phyloP scores from a whole-genome alignment of 2,797 vertebrate genomes.

The Chromobotia macracanthus region DNA sequence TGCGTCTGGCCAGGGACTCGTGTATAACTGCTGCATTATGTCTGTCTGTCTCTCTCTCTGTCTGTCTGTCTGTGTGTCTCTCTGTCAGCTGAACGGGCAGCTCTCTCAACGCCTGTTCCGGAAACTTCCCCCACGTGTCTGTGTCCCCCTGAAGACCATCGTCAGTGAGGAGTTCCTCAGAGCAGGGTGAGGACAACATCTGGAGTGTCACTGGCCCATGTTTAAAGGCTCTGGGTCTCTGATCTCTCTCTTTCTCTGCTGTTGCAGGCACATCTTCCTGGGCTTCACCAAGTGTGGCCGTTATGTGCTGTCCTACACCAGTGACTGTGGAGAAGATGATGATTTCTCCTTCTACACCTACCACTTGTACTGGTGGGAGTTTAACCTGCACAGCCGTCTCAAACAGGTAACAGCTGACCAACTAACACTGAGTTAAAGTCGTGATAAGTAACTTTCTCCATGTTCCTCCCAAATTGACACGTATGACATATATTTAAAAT shows the following conservation, averaged over 20 bases:
- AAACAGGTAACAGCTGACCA: constrained; percentile 82
- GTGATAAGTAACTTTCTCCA: too few species aligned
- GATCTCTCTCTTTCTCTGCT: not conserved
- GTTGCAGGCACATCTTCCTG: constrained; percentile 89
- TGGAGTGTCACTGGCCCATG: not conserved
- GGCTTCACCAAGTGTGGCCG: constrained; percentile 95
- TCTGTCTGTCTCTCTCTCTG: constrained; percentile 1
- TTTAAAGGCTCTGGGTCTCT: not conserved
- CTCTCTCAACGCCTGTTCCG: constrained; percentile 89
- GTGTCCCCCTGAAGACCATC: constrained; percentile 90
- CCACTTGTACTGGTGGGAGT: constrained; percentile 96
- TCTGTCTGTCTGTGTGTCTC: not conserved
- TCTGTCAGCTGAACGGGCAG: constrained; percentile 85
- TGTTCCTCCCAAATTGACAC: too few species aligned
- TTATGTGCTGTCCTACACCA: constrained; percentile 93
- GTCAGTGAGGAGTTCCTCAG: constrained; percentile 91
- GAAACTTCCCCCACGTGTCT: constrained; percentile 90
- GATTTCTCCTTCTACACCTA: constrained; percentile 94
- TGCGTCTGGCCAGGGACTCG: too few species aligned
- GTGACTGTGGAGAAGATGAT: constrained; percentile 88
- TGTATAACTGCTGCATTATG: not conserved
- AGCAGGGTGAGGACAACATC: constrained; percentile 79
- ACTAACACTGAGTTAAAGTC: not conserved
- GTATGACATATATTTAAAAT: too few species aligned
- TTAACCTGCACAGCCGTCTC: constrained; percentile 93